Conservation (phyloP, 2,888 invertebrate species). For the Tinea pellionella region DNA sequence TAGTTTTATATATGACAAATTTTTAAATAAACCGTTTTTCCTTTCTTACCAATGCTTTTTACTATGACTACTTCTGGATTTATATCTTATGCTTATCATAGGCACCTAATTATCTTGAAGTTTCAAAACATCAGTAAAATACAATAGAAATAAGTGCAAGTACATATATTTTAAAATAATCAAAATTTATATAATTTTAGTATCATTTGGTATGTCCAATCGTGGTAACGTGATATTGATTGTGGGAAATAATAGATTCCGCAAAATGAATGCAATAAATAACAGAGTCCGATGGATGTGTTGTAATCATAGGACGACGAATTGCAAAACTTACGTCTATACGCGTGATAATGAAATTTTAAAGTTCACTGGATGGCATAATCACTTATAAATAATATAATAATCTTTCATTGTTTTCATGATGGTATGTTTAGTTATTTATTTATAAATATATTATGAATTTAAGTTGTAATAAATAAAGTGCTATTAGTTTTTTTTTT, state of each 20-base stretch:
- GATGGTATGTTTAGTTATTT: too few species aligned
- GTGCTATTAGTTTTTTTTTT: too few species aligned
- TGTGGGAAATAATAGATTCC: too few species aligned
- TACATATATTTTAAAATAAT: too few species aligned
- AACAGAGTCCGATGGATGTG: background rate
- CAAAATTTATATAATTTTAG: background rate
- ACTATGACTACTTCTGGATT: too few species aligned
- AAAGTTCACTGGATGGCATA: background rate
- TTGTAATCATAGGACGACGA: background rate
- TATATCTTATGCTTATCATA: too few species aligned
- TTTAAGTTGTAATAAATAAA: too few species aligned
- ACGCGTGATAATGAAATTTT: background rate
- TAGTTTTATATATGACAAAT: background rate
- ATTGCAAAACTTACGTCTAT: background rate
- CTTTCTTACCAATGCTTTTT: background rate
- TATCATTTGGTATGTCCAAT: background rate
- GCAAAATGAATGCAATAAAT: background rate
- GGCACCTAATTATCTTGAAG: too few species aligned
- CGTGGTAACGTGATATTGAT: background rate
- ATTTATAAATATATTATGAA: too few species aligned
- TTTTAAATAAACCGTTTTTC: constrained; percentile 1
- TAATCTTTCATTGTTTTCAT: too few species aligned
- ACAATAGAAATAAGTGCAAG: too few species aligned
- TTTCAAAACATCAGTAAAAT: too few species aligned
- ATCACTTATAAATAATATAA: background rate